Conservation (phyloP, 2,888 invertebrate genomes). For the Xestia c-nigrum region DNA sequence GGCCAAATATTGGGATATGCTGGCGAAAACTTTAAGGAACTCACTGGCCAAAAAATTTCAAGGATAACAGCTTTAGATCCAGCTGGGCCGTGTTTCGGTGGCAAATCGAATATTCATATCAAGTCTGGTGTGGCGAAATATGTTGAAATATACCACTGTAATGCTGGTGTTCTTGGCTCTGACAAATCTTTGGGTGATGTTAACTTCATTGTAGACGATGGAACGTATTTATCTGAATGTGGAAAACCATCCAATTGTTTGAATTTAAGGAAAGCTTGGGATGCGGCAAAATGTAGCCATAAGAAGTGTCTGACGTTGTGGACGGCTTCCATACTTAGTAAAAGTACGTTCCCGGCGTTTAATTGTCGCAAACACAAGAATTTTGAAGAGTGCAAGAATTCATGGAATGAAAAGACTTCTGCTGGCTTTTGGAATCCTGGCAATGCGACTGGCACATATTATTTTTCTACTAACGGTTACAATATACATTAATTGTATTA, state of each 20-base stretch:
- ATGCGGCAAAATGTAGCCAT: slow-evolving; percentile 83
- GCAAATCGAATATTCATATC: slow-evolving; percentile 83
- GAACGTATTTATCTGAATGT: slow-evolving; percentile 89
- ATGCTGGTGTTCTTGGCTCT: slow-evolving; percentile 88
- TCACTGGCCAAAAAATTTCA: slow-evolving; percentile 76
- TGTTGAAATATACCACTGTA: slow-evolving; percentile 91
- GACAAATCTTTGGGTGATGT: slow-evolving; percentile 87
- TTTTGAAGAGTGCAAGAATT: slow-evolving; percentile 76
- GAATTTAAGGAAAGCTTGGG: slow-evolving; percentile 73
- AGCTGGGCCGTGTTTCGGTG: slow-evolving; percentile 84
- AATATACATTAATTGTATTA: not conserved
- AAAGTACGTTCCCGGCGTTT: slow-evolving; percentile 76
- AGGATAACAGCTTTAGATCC: slow-evolving; percentile 85
- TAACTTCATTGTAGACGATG: slow-evolving; percentile 91
- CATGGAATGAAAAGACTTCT: slow-evolving; percentile 72
- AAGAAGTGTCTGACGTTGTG: slow-evolving; percentile 81
- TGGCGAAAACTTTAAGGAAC: slow-evolving; percentile 77
- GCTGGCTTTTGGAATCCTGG: slow-evolving; percentile 85
- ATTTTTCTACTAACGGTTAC: slow-evolving; percentile 75
- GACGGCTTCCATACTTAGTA: slow-evolving; percentile 78
- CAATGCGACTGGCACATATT: slow-evolving; percentile 81
- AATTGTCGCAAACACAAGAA: slow-evolving; percentile 79
- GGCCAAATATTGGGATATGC: slow-evolving; percentile 82
- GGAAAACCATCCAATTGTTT: slow-evolving; percentile 70
- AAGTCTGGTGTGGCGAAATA: slow-evolving; percentile 89